A percentile compares a stretch with the other conserved stretches of the same genome.
These are phyloP conservation scores for Autographa gamma DNA, from an alignment of 2,888 invertebrate genomes.

Conservation along the genomic window DNA sequence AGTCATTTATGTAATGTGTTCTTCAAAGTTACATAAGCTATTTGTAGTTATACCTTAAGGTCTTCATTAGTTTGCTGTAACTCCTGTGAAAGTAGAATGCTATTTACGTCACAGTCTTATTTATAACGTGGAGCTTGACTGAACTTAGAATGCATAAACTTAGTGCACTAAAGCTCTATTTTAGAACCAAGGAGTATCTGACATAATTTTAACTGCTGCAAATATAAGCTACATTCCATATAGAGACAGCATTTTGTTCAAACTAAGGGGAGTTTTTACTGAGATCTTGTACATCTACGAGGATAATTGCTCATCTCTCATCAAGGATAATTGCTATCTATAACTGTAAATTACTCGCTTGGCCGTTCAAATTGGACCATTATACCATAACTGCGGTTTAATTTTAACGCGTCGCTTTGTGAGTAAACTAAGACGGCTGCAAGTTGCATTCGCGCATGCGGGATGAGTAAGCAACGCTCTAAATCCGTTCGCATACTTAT, in stretches of 20 bases:
- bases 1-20: background rate
- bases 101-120: background rate
- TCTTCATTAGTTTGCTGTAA: background rate
- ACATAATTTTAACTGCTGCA: no score
- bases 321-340: constrained; percentile 19
- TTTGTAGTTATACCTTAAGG: background rate
- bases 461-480: constrained; percentile 74
- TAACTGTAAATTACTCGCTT: constrained; percentile 37
- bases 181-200: no score
- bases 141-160: no score
- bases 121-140: background rate
- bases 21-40: background rate
- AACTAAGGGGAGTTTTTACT: background rate
- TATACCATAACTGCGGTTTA: constrained; percentile 63
- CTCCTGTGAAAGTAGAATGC: background rate
- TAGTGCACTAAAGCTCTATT: no score
- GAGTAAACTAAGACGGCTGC: constrained; percentile 67
- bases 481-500: constrained; percentile 69
- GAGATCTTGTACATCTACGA: background rate
- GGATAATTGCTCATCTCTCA: background rate
- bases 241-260: no score
- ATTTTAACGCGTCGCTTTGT: constrained; percentile 74
- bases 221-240: no score
- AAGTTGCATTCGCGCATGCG: constrained; percentile 70
- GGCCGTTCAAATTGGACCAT: constrained; percentile 55